Evolutionary conservation across 1,140 invertebrate species (phyloP).

Genomic region (Ceratina australensis): DNA sequence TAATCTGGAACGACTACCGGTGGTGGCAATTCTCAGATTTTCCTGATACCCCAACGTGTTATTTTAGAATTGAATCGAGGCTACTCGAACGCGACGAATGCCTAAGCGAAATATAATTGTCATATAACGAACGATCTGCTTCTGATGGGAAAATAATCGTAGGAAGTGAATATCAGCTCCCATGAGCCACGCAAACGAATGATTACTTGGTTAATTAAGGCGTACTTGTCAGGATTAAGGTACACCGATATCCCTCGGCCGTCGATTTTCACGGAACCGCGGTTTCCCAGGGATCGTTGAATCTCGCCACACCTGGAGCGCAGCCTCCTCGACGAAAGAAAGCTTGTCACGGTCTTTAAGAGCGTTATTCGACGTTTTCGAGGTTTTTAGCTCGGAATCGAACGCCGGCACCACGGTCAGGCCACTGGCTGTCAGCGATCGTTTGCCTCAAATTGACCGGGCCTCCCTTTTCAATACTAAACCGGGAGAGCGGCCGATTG

Average conservation of each 20-base stretch:
- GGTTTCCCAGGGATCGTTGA: neutral
- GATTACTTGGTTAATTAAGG: neutral
- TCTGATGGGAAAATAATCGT: neutral
- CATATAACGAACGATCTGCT: neutral
- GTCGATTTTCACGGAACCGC: neutral
- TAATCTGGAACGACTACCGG: neutral
- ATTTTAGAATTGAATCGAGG: too few species aligned
- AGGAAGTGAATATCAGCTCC: too few species aligned
- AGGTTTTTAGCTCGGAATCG: slow-evolving; percentile 35
- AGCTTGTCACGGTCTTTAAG: slow-evolving; percentile 36
- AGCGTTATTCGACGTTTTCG: slow-evolving; percentile 45
- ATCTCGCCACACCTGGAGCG: slow-evolving; percentile 15
- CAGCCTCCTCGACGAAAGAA: neutral
- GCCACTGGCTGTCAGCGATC: slow-evolving; percentile 30
- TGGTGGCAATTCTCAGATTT: too few species aligned
- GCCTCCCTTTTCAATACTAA: slow-evolving; percentile 33
- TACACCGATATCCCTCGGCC: neutral
- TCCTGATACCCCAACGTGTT: too few species aligned
- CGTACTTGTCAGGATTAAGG: neutral
- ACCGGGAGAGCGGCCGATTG: slow-evolving; percentile 23
- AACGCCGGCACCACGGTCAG: slow-evolving; percentile 6
- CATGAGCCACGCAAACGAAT: neutral
- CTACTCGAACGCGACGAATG: too few species aligned
- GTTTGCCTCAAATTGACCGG: slow-evolving; percentile 45
- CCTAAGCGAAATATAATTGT: too few species aligned